Base-by-base conservation (phyloP, 1,140 invertebrate genomes). In the Diprion similis region DNA sequence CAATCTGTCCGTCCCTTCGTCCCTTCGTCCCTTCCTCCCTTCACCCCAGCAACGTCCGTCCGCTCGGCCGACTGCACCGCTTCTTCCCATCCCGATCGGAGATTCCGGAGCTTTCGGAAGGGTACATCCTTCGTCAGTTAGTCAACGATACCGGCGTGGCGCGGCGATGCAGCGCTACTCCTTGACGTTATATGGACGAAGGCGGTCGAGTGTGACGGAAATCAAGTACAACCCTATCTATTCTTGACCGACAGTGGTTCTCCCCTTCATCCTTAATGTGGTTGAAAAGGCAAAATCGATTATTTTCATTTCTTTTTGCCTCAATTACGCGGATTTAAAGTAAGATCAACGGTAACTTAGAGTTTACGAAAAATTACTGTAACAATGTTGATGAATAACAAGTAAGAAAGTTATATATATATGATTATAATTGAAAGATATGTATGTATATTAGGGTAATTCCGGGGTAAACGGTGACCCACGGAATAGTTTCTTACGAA, bases 211-310 rank as follows among this genome's bases (percentile, higher is more conserved):
- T 75, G 73, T 73, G 71, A 76, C 80, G 80, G 82, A 86, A 86
- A 84, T 84, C 82, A 82, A 83, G 71, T 80, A 76, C 77, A 81
- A 83, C 83, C 77, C 83, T 85, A 83, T 84, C 82, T 86, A 80
- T 83, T 77, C 80, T 72, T 80, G 70, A 75, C 78, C 72, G 65
- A 74, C 77, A 78, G 75, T 74, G 75, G 70, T 72, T 71, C 73
- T 74, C 77, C 68, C 51, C 73, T 64, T 8, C 37, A 7, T 45
- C 66, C 66, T 19, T 15, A 64, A 18, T 64, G 24, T 6, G 24
- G 64, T 71, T 64, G 18, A 65, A 65, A 65, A n/a, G 1, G 24
- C 24, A 1, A 37, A 68, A 68, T n/a, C 6, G 24, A 45, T 19
- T 45, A 18, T 15, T 68, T 68, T 45, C 6, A 8, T 17, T 18